Evolutionary conservation across 2,113 vertebrate genomes (phyloP).

Genomic region (Heterocephalus glaber): DNA sequence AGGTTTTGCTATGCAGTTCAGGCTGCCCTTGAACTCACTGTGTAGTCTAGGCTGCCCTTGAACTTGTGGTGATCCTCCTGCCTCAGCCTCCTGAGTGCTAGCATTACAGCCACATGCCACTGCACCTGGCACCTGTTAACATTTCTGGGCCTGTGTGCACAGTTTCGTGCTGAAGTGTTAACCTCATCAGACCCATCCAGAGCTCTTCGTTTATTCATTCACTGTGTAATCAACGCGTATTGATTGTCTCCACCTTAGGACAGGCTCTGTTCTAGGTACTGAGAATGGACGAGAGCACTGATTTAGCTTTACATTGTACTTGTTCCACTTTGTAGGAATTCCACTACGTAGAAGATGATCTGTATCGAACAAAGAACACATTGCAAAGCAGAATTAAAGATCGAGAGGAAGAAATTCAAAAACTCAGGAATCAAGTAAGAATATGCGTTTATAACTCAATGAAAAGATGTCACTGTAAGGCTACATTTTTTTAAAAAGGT

Average conservation of each 20-base stretch:
- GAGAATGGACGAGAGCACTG: background rate
- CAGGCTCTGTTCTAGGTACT: background rate
- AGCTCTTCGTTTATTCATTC: background rate
- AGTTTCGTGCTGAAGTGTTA: background rate
- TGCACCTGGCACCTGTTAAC: background rate
- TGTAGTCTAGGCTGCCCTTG: background rate
- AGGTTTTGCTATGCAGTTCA: background rate
- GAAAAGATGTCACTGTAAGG: too few species aligned
- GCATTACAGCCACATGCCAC: background rate
- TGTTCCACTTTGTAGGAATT: conserved; percentile 88
- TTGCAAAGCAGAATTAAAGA: conserved; percentile 96
- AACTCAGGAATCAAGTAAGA: conserved; percentile 96
- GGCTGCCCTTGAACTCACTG: too few species aligned
- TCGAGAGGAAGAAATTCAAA: conserved; percentile 98
- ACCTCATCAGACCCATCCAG: background rate
- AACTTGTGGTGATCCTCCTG: background rate
- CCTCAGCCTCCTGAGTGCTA: background rate
- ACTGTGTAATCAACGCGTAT: accelerated
- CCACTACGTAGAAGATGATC: conserved; percentile 94
- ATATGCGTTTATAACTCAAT: background rate
- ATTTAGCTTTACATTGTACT: background rate
- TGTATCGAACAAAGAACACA: conserved; percentile 91
- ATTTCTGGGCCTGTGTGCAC: background rate
- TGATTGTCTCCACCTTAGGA: background rate
- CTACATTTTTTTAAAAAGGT: background rate